Evolutionary conservation across 2,797 vertebrate species (phyloP).

Genomic region (Onychomys leucogaster): DNA sequence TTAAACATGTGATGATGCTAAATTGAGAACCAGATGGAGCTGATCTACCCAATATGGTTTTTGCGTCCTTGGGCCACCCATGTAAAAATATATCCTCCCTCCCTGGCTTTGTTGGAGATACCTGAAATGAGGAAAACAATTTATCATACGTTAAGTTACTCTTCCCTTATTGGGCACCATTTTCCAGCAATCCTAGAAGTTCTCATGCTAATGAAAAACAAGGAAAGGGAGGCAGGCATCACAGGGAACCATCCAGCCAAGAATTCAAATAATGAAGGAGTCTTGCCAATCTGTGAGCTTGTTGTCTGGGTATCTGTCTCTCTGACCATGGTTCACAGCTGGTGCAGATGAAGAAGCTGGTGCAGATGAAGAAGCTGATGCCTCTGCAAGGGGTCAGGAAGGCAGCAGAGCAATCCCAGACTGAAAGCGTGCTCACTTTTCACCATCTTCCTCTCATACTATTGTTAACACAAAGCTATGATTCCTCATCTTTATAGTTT

Average conservation of each 20-base stretch:
- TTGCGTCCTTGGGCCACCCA: background rate
- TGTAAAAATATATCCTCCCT: constrained; percentile 5
- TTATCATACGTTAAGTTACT: constrained; percentile 16
- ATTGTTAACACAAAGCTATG: too few relatives aligned
- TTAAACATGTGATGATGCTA: constrained; percentile 5
- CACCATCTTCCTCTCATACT: too few relatives aligned
- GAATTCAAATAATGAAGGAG: too few relatives aligned
- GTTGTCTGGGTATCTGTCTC: too few relatives aligned
- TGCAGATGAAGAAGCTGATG: background rate
- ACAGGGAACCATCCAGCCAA: background rate
- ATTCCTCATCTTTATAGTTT: too few relatives aligned
- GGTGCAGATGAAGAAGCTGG: background rate
- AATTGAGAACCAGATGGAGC: constrained; percentile 28
- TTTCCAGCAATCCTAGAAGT: constrained; percentile 26
- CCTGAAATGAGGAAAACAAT: background rate
- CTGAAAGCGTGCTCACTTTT: too few relatives aligned
- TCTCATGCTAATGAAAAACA: background rate
- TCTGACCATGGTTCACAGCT: too few relatives aligned
- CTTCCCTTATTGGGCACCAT: constrained; percentile 13
- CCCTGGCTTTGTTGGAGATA: background rate
- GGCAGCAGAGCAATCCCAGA: too few relatives aligned
- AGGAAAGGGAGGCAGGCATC: background rate
- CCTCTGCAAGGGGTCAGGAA: too few relatives aligned
- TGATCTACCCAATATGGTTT: background rate
- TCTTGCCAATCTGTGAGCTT: too few relatives aligned